Base-by-base conservation (phyloP, 2,888 invertebrate species). In the Tachina fera region DNA sequence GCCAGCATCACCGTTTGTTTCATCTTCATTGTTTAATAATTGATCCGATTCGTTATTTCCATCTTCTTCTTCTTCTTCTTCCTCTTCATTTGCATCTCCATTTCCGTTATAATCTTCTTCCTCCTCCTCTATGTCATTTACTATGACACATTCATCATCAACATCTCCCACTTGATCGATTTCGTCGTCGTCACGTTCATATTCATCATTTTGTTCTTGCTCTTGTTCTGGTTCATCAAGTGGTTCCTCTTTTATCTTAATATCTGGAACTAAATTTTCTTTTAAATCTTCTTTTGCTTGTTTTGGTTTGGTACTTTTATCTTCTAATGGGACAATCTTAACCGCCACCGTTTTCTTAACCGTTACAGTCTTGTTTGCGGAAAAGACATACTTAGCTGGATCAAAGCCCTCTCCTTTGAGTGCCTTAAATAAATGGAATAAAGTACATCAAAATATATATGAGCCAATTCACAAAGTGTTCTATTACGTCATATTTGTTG, bases 331-430 rank as follows among this genome's bases (percentile, higher is more conserved):
- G 43, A 51, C 47, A 3, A 51, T n/a, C 74, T 79, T 81, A 11
- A 60, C 16, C 0, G 41, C 8, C 0, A 49, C 1, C 0, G 56
- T 3, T 10, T 61, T 71, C 47, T 84, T 86, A n/a, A 53, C 39
- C 9, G 77, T 53, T 22, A 72, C 76, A 31, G 19, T 56, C 53
- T 83, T 70, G 31, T 68, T 79, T 3, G 70, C 4, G 1, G 95
- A 94, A 92, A 96, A 96, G 58, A 95, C 91, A 91, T 94, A 96
- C 43, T 95, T 96, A 10, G 95, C 95, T 3, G 97, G 96, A 93
- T 97, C 95, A 82, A 95, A 93, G 5, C 96, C 96, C 91, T 96
- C 95, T 14, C 95, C 95, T 89, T 94, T 93, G 70, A 95, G 90
- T 9, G 96, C 95, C 95, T 96, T 91, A 2, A 45, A 49, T 53